These are phyloP conservation scores for Lycopodina hypogea DNA, from an alignment of 37 sponge, comb jelly and placozoan genomes.

Conservation along the genomic window DNA sequence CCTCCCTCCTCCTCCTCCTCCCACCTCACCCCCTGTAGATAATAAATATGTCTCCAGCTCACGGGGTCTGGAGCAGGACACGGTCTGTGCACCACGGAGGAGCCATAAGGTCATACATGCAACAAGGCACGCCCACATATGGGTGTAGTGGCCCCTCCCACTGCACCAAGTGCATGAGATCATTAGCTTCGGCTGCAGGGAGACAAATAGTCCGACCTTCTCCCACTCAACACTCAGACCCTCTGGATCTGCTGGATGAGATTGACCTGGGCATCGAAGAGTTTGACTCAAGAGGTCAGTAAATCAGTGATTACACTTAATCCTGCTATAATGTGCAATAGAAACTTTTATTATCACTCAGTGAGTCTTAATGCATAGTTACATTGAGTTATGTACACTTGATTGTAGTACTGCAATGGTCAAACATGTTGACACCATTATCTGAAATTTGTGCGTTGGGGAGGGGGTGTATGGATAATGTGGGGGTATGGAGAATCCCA, in stretches of 20 bases:
- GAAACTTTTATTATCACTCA: too few relatives aligned
- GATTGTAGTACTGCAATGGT: too few relatives aligned
- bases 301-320: too few relatives aligned
- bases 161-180: conserved; percentile 37
- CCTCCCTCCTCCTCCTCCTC: not conserved
- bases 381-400: too few relatives aligned
- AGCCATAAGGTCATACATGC: conserved; percentile 48
- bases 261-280: conserved; percentile 18
- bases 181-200: not conserved
- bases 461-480: too few relatives aligned
- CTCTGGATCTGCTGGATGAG: conserved; percentile 44
- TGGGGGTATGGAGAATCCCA: too few relatives aligned
- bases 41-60: conserved; percentile 63
- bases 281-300: too few relatives aligned
- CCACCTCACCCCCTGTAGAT: conserved; percentile 38
- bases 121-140: conserved; percentile 33
- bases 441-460: too few relatives aligned
- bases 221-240: not conserved
- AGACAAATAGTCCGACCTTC: not conserved
- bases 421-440: too few relatives aligned
- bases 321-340: too few relatives aligned
- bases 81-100: conserved; percentile 64
- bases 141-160: conserved; percentile 50
- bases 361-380: too few relatives aligned
- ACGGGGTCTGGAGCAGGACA: conserved; percentile 57